Base-by-base conservation (phyloP, 2,113 vertebrate genomes). In the Oplegnathus fasciatus region DNA sequence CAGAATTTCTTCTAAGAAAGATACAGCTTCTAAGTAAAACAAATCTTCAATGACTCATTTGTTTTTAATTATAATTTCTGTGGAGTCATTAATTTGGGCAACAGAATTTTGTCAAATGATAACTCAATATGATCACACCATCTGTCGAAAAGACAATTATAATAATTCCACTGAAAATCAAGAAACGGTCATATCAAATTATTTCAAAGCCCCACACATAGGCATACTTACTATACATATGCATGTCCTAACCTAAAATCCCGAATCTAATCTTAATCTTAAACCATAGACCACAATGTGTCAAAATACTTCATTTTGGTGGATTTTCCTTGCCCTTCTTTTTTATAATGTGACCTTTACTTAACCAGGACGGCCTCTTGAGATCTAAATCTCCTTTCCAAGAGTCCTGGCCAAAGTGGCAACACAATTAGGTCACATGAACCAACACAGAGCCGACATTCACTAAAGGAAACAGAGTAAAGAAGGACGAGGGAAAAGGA, bases 361-460 rank as follows among this genome's bases (percentile, higher is more conserved):
- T 75, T 28, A 32, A 64, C 67, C 82, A 66, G 22, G 54, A 13
- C 22, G 22, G 44, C 48, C 64, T 73, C 46, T 30, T 48, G 18
- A 82, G 78, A 76, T 58, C 50, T 79, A 52, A 79, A 73, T 72
- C 82, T 80, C 26, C 61, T 82, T 71, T 52, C 32, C 40, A 0
- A 66, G 28, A n/a, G 61, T 57, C 46, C 6, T 1, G 1, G 80
- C 65, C 71, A 65, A 76, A 83, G 26, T 70, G 62, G 28, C 24
- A 74, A 13, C 62, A 15, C 46, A 65, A 30, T 42, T 55, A 32
- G 55, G 40, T 74, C 80, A 78, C 50, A 34, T 20, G 6, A 9
- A 30, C 18, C 9, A n/a, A 22, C 67, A 55, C 24, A 50, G 0
- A 22, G 65, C 48, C 48, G 24, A 30, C 14, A 2, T 28, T 42